A percentile compares a stretch with the other conserved stretches of the same genome.
These are phyloP conservation scores for Allolobophora icterica DNA, from an alignment of 2,888 invertebrate species.

Conservation along the genomic window DNA sequence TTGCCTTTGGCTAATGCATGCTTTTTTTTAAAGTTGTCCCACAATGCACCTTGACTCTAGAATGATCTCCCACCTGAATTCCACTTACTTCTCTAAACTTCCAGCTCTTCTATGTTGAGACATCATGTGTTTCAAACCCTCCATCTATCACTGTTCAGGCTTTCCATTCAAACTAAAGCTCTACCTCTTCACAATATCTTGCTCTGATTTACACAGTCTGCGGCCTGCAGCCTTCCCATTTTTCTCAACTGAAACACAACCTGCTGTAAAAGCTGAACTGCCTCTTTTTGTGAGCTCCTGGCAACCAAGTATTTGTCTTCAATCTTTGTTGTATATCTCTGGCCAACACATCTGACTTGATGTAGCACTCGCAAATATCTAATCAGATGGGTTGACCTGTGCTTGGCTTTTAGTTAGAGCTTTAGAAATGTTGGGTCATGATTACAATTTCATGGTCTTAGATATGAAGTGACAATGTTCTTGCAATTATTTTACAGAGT, in stretches of 20 bases:
- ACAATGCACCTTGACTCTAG: background rate
- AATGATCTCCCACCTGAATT: background rate
- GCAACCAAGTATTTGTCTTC: background rate
- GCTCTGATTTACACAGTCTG: background rate
- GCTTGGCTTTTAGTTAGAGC: background rate
- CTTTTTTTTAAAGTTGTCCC: background rate
- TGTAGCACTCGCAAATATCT: background rate
- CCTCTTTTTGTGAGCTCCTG: background rate
- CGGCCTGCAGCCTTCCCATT: background rate
- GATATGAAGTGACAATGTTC: background rate
- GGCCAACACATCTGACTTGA: background rate
- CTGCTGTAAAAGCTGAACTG: background rate
- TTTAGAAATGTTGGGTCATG: background rate
- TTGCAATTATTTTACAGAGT: conserved; percentile 41
- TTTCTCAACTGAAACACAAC: background rate
- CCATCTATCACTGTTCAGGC: background rate
- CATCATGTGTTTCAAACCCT: background rate
- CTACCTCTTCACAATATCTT: background rate
- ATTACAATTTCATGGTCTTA: background rate
- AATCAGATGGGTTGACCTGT: background rate
- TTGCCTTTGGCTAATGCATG: background rate
- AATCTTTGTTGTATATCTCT: background rate
- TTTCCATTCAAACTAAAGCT: background rate
- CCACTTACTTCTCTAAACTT: no score
- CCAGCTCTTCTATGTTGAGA: background rate